Evolutionary conservation across 2,113 vertebrate species (phyloP).

Genomic region (Sorex araneus): DNA sequence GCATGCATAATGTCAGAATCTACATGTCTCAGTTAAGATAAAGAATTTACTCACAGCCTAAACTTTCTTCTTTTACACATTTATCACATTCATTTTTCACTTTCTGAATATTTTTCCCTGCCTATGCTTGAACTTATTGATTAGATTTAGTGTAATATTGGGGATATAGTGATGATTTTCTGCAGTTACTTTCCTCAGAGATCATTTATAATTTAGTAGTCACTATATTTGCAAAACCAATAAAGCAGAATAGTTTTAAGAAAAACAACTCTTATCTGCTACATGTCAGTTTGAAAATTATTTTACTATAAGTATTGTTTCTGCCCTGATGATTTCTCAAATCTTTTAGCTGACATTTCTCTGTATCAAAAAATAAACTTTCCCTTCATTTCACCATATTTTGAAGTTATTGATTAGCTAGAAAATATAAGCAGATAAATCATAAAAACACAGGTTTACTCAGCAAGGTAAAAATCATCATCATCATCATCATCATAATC

Average conservation of each 20-base stretch:
- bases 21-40: not conserved
- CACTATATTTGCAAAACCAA: slow-evolving; percentile 1
- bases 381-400: not conserved
- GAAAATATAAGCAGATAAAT: not conserved
- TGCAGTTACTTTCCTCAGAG: not conserved
- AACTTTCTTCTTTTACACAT: not conserved
- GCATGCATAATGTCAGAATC: not conserved
- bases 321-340: not conserved
- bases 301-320: not conserved
- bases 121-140: not conserved
- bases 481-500: no score
- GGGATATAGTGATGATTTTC: not conserved
- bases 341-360: not conserved
- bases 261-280: not conserved
- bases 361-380: not conserved
- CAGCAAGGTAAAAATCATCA: not conserved
- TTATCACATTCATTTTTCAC: not conserved
- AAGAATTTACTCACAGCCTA: not conserved
- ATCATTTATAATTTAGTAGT: not conserved
- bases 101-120: not conserved
- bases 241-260: not conserved
- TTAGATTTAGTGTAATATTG: not conserved
- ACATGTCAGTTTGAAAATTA: not conserved
- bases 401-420: not conserved
- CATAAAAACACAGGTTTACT: slow-evolving; percentile 19